Evolutionary conservation across 2,113 vertebrate genomes (phyloP).

Genomic region (Rafetus swinhoei): DNA sequence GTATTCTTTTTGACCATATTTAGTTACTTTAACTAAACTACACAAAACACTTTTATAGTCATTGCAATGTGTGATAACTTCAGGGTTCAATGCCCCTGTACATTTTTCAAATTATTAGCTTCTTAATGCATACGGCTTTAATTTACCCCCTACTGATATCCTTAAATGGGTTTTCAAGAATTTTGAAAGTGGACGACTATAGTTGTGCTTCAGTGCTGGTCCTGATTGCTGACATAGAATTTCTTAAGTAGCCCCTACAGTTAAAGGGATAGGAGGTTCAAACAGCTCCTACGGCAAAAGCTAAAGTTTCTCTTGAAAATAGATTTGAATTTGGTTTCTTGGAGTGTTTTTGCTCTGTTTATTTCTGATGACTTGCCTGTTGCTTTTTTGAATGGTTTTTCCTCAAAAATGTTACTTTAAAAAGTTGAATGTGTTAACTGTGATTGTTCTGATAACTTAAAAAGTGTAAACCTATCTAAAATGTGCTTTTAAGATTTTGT

Average conservation of each 20-base stretch:
- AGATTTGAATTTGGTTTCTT: constrained; percentile 60
- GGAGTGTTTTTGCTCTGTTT: constrained; percentile 50
- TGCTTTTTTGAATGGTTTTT: constrained; percentile 43
- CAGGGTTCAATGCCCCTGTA: constrained; percentile 79
- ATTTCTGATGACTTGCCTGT: constrained; percentile 54
- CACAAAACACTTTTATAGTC: constrained; percentile 62
- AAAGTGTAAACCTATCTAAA: too few species aligned
- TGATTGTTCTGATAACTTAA: neutral
- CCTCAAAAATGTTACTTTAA: neutral
- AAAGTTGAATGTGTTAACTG: neutral
- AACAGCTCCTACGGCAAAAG: constrained; percentile 37
- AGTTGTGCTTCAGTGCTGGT: constrained; percentile 45
- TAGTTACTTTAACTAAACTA: constrained; percentile 50
- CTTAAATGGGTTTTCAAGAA: constrained; percentile 79
- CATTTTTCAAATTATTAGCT: constrained; percentile 83
- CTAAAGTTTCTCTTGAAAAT: constrained; percentile 39
- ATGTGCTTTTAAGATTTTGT: neutral
- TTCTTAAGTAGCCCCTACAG: constrained; percentile 54
- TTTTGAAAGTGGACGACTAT: constrained; percentile 69
- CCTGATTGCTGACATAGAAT: constrained; percentile 56
- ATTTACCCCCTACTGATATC: constrained; percentile 78
- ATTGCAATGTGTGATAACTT: constrained; percentile 74
- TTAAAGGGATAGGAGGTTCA: constrained; percentile 54
- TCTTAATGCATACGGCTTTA: constrained; percentile 79
- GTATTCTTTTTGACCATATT: constrained; percentile 29